Conservation (phyloP, 2,797 vertebrate species). For the Catamblyrhynchus diadema region DNA sequence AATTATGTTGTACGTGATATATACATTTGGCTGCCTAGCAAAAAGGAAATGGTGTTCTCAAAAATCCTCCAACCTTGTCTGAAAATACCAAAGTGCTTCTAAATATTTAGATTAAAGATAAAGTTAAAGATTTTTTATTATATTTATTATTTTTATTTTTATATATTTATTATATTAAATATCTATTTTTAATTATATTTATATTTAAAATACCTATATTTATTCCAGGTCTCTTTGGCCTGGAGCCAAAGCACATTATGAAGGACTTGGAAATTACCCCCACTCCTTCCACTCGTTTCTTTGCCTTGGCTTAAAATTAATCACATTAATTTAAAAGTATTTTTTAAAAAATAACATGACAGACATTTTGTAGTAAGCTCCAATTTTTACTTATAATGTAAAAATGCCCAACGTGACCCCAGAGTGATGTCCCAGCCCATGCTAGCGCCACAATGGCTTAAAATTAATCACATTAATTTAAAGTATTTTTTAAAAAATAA, state of each 20-base stretch:
- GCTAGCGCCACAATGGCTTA: not conserved
- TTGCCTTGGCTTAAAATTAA: constrained; percentile 67
- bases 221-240: constrained; percentile 49
- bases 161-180: no score
- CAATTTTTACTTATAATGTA: not conserved
- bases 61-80: not conserved
- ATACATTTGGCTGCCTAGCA: not conserved
- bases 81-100: constrained; percentile 18
- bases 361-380: not conserved
- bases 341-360: not conserved
- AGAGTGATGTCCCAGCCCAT: constrained; percentile 25
- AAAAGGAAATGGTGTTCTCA: constrained; percentile 31
- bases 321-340: no score
- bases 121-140: no score
- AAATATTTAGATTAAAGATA: no score
- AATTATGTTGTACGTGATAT: not conserved
- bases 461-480: no score
- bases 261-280: constrained; percentile 63
- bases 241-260: constrained; percentile 49
- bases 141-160: no score
- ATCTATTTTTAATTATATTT: no score
- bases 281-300: constrained; percentile 57
- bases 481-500: no score
- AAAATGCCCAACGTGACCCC: constrained; percentile 35
- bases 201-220: not conserved